Evolutionary conservation across 2,888 invertebrate species (phyloP), one percentile per base, ranked within the genome.

Genomic region (Dromius quadrimaculatus): DNA sequence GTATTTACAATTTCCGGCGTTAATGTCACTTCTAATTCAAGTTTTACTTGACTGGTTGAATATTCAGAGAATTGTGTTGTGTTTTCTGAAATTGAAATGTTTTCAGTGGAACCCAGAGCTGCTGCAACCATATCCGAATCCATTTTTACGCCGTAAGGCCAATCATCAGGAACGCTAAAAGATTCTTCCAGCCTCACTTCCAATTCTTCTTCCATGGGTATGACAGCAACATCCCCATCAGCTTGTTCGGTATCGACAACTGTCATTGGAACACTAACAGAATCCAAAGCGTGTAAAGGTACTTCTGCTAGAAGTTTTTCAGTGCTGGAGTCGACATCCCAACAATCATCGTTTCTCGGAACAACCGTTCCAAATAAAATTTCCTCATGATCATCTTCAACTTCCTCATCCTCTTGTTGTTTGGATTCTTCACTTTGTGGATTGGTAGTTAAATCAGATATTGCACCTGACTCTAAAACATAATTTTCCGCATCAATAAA

Each of bases 401-500:
- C 77, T 43, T 77, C 77, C 19, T 72, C 71, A 32, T 61, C 70
- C 68, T 75, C 66, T 32, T 76, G 77, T 22, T 45, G 11, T 47
- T 62, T 70, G 5, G 61, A 23, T 38, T 68, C 63, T 11, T 66
- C 63, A 43, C 8, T 64, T 28, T 45, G 28, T 22, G 13, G 41
- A 6, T 47, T 23, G 13, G 57, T 11, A 20, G 57, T 59, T 45
- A 73, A 38, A 69, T 73, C 76, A 36, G 83, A 80, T 65, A 85
- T 85, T 76, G 85, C 85, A 59, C 87, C 87, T 8, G 90, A 90
- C 80, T 90, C 90, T 74, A 92, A 83, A 68, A 92, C 90, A 78
- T 91, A 91, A 77, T 90, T 91, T 78, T 92, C 91, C n/a, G 92
- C 92, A 83, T 92, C 92, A 71, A 90, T 88, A 75, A 92, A 90